phyloP scores from a whole-genome alignment of 2,888 invertebrate species.

The Gonocerus acuteangulatus region DNA sequence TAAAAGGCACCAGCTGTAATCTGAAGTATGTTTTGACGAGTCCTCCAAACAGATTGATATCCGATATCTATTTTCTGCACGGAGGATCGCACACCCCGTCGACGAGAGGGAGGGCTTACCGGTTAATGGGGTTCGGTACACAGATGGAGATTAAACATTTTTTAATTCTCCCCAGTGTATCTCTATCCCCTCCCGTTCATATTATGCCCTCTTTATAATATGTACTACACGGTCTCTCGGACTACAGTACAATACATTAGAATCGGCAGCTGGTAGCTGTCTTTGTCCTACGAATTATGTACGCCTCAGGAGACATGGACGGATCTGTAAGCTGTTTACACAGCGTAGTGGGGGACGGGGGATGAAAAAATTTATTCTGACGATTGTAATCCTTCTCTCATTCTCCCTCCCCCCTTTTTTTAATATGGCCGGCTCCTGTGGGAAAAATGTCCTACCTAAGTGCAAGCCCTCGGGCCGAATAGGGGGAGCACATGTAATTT shows the following conservation, averaged over 20 bases:
- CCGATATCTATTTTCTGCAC: too few species aligned
- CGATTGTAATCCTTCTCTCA: conserved; percentile 22
- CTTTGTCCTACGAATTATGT: conserved; percentile 19
- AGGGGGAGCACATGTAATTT: too few species aligned
- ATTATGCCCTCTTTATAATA: conserved; percentile 9
- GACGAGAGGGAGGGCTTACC: too few species aligned
- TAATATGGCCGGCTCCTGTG: conserved; percentile 15
- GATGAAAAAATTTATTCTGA: conserved; percentile 22
- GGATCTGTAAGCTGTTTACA: conserved; percentile 25
- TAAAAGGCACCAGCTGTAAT: neutral
- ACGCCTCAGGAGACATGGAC: conserved; percentile 17
- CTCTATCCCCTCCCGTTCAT: conserved; percentile 2
- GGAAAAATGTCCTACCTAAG: conserved; percentile 4
- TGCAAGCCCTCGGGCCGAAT: neutral
- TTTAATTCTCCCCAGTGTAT: conserved; percentile 9
- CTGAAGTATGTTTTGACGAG: neutral
- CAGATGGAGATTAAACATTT: conserved; percentile 4
- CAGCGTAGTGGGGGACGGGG: neutral
- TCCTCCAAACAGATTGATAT: neutral
- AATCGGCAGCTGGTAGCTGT: conserved; percentile 20
- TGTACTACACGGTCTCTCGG: conserved; percentile 1
- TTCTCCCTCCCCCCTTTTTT: conserved; percentile 4
- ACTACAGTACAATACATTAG: conserved; percentile 12
- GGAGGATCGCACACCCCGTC: too few species aligned
- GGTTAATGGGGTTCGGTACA: too few species aligned